Evolutionary conservation across 2,113 vertebrate species (phyloP).

Genomic region (Macroglossus sobrinus): DNA sequence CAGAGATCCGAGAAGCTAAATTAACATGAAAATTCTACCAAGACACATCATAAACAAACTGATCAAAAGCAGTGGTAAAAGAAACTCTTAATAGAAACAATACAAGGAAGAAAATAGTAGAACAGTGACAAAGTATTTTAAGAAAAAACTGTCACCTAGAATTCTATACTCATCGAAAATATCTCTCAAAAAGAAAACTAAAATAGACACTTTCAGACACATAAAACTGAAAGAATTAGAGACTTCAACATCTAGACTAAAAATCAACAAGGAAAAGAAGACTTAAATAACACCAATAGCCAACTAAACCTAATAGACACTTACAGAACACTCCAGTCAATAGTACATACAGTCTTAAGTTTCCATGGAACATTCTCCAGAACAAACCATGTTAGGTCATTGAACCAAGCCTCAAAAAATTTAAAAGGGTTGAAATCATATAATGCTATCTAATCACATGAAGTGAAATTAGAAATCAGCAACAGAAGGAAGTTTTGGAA

Average conservation of each 20-base stretch:
- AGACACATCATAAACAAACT: not conserved
- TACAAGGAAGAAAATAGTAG: not conserved
- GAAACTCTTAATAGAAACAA: not conserved
- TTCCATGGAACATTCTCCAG: not conserved
- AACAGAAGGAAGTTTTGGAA: not conserved
- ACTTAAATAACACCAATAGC: not conserved
- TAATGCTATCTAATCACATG: not conserved
- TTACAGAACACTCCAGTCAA: not conserved
- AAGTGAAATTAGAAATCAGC: not conserved
- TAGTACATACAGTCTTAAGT: not conserved
- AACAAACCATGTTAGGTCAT: not conserved
- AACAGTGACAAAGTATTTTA: not conserved
- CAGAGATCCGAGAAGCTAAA: not conserved
- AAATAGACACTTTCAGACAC: not conserved
- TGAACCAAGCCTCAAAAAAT: not conserved
- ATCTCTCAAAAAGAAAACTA: not conserved
- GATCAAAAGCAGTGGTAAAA: not conserved
- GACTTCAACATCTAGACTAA: not conserved
- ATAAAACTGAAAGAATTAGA: not conserved
- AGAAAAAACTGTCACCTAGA: not conserved
- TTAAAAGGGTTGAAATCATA: not conserved
- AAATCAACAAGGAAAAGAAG: not conserved
- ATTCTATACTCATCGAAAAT: not conserved
- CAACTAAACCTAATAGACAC: not conserved
- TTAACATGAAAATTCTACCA: not conserved